Evolutionary conservation across 2,113 vertebrate genomes (phyloP).

Genomic region (Erinaceus europaeus): DNA sequence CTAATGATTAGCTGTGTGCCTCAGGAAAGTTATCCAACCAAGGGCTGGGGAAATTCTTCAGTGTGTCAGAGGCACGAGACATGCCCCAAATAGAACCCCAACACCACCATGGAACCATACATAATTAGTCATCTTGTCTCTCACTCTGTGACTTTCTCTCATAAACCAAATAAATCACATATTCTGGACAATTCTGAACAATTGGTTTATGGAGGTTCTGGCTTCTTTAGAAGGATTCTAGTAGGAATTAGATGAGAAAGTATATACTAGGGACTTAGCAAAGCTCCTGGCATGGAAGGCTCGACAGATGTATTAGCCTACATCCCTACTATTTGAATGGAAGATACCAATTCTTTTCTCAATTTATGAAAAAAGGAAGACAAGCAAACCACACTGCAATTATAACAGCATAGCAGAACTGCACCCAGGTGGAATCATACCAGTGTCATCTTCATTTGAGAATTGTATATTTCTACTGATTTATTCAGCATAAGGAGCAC

Average conservation of each 20-base stretch:
- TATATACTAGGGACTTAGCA: neutral
- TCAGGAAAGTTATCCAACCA: neutral
- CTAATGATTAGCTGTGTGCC: neutral
- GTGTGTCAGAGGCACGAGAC: too few species aligned
- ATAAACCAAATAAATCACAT: too few species aligned
- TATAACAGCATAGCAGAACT: neutral
- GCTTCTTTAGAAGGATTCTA: too few species aligned
- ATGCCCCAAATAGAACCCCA: too few species aligned
- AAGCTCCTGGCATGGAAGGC: neutral
- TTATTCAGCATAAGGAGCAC: constrained; percentile 59
- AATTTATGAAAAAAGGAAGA: neutral
- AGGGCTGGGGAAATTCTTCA: too few species aligned
- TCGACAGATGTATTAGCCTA: neutral
- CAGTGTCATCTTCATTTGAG: constrained; percentile 37
- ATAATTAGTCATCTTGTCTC: too few species aligned
- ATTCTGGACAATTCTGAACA: too few species aligned
- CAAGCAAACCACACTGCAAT: neutral
- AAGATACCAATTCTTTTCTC: neutral
- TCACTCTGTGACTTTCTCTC: too few species aligned
- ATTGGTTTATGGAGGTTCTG: too few species aligned
- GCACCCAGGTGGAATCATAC: constrained; percentile 35
- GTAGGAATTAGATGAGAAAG: neutral
- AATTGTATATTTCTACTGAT: constrained; percentile 48
- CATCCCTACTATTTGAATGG: neutral
- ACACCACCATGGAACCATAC: too few species aligned